Base-by-base conservation (phyloP, 1,140 invertebrate species). In the Ptiloglossa arizonensis region DNA sequence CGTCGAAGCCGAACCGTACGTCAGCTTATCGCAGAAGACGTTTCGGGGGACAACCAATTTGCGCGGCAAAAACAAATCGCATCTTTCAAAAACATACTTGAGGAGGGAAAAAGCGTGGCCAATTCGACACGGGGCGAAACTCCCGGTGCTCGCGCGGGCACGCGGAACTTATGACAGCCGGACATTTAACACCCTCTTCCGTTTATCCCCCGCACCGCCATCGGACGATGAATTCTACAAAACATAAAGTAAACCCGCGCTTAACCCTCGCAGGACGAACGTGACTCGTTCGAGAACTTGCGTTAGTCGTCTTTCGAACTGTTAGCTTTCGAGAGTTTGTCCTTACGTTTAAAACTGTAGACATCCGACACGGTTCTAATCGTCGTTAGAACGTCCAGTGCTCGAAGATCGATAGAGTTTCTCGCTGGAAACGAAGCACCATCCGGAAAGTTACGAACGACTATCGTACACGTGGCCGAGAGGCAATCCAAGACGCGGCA, bases 11-110 rank as follows among this genome's bases (percentile, higher is more conserved):
- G n/a, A n/a, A n/a, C 54, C 46, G 70, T 77, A 32, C 32, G 27
- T 24, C 32, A 63, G 63, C 76, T n/a, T 72, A 74, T 54, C 8
- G 15, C 82, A 56, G 48, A 84, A 57, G 72, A 84, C 72, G 78
- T 77, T 69, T 66, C 72, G 54, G 82, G 66, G 79, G 68, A 78
- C 82, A 67, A 73, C 44, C 82, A 86, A 87, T 87, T 89, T 78
- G 62, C 57, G 27, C 50, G n/a, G 69, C 62, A 89, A 90, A 89
- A 91, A 89, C 87, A 79, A 85, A 89, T 87, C 84, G 85, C 87
- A 87, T 90, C 86, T 90, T 89, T 91, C 84, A 90, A 90, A 91
- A 91, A 91, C 89, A 90, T 87, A 91, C 89, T 90, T 75, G 80
- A 22, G 46, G 35, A 17, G 44, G 35, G 71, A 84, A 69, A 67